Base-by-base conservation (phyloP, 2,113 vertebrate genomes). In the Oncorhynchus kisutch region DNA sequence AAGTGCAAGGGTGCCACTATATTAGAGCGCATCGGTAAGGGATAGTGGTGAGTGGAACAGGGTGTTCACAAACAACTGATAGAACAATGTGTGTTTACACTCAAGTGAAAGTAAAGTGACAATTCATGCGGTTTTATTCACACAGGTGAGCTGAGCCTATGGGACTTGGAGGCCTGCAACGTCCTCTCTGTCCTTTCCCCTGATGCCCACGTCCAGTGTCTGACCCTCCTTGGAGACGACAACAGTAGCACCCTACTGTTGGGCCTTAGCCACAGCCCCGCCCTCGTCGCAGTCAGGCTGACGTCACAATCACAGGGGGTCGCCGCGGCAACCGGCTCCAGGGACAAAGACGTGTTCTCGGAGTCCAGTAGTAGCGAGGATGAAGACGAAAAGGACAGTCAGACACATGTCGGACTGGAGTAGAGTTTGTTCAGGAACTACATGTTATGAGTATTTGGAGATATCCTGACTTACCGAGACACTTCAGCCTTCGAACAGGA, bases 311-410 rank as follows among this genome's bases (percentile, higher is more conserved):
- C 76, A 74, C 48, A 3, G 85, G 2, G 85, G 89, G 71, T 83
- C 22, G 20, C 54, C 72, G 69, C 48, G n/a, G 59, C 66, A 45
- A 4, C 54, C 9, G 66, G 3, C 57, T 70, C 66, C 31, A 0
- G 1, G n/a, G 85, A 79, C 48, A 51, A 57, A 3, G 75, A 91
- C 69, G 77, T 90, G 54, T 92, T 92, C 71, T 83, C 79, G 67
- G 89, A 93, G 80, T 87, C 85, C 0, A 71, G 90, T 84, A 71
- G 90, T 82, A 94, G 88, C 22, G 91, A 92, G 70, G 91, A 79
- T n/a, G 80, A 87, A 49, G 68, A 69, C 24, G 31, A 20, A 16
- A 20, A 73, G 22, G 29, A 13, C 34, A 12, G 20, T 13, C 9
- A 22, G 27, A 8, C 27, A 27, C 12, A 57, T 20, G 54, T 20